phyloP scores from a whole-genome alignment of 2,113 vertebrate species.

The Sarotherodon lohbergeri region DNA sequence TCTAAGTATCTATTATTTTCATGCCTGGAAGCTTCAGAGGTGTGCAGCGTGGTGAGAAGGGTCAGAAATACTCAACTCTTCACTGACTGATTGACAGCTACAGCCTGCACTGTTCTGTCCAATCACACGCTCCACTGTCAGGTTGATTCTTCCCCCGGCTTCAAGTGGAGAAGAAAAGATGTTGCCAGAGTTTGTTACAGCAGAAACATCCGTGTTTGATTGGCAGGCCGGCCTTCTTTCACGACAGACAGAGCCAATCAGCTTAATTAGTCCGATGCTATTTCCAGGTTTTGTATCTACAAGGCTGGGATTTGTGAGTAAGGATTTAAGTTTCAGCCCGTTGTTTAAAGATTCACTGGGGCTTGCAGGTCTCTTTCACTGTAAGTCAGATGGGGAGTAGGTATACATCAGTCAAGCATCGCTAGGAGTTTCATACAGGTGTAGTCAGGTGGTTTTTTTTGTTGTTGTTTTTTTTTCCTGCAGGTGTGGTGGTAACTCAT shows the following conservation, averaged over 20 bases:
- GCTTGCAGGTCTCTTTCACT: slow-evolving; percentile 23
- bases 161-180: slow-evolving; percentile 40
- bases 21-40: slow-evolving; percentile 45
- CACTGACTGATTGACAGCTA: slow-evolving; percentile 64
- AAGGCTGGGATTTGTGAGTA: slow-evolving; percentile 55
- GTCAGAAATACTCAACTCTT: slow-evolving; percentile 60
- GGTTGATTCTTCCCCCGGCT: slow-evolving; percentile 45
- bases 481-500: neutral
- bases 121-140: slow-evolving; percentile 68
- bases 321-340: slow-evolving; percentile 45
- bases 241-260: slow-evolving; percentile 63
- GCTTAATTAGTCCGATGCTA: slow-evolving; percentile 58
- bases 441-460: neutral
- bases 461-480: neutral
- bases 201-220: slow-evolving; percentile 58
- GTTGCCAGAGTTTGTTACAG: slow-evolving; percentile 39
- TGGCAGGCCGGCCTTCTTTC: slow-evolving; percentile 55
- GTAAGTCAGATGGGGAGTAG: slow-evolving; percentile 15
- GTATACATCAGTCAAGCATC: slow-evolving; percentile 8
- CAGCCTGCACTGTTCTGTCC: slow-evolving; percentile 57
- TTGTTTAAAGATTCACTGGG: slow-evolving; percentile 42
- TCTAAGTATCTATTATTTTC: slow-evolving; percentile 66
- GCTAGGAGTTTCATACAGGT: slow-evolving; percentile 8
- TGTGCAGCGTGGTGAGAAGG: slow-evolving; percentile 23
- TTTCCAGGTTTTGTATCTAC: slow-evolving; percentile 60